Evolutionary conservation across 2,888 invertebrate genomes (phyloP).

Genomic region (Nowickia ferox): DNA sequence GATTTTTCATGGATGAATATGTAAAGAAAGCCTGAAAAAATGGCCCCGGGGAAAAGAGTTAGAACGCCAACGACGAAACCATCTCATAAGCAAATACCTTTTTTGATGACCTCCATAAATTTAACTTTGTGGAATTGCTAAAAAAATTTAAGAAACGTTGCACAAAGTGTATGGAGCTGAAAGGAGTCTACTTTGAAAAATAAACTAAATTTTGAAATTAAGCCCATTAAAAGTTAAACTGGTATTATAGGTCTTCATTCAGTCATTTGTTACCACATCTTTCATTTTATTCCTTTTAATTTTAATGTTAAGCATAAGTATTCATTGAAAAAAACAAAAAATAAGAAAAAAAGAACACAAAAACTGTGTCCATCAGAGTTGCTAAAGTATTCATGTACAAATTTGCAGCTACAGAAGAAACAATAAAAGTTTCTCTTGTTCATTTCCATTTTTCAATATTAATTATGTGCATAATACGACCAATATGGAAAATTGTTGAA

Average conservation of each 20-base stretch:
- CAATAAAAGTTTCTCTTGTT: conserved; percentile 36
- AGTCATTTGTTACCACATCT: not conserved
- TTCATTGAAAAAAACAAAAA: conserved; percentile 37
- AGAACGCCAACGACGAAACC: too few relatives aligned
- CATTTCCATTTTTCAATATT: conserved; percentile 37
- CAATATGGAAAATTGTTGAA: not conserved
- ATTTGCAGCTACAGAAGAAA: conserved; percentile 18
- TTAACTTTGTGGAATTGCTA: too few relatives aligned
- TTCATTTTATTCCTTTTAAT: not conserved
- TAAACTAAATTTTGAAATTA: too few relatives aligned
- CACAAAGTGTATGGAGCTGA: too few relatives aligned
- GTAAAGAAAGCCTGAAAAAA: too few relatives aligned
- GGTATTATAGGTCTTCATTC: not conserved
- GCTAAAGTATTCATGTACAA: conserved; percentile 40
- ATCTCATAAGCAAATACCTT: too few relatives aligned
- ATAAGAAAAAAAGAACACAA: not conserved
- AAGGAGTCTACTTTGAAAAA: too few relatives aligned
- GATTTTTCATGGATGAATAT: too few relatives aligned
- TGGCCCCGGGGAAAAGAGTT: too few relatives aligned
- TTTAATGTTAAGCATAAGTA: not conserved
- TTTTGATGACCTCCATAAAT: too few relatives aligned
- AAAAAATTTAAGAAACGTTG: too few relatives aligned
- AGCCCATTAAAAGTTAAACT: too few relatives aligned
- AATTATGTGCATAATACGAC: conserved; percentile 47
- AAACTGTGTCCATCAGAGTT: conserved; percentile 42